Evolutionary conservation across 2,888 invertebrate species (phyloP), one percentile per base, ranked within the genome.

Genomic region (Chironomus riparius): DNA sequence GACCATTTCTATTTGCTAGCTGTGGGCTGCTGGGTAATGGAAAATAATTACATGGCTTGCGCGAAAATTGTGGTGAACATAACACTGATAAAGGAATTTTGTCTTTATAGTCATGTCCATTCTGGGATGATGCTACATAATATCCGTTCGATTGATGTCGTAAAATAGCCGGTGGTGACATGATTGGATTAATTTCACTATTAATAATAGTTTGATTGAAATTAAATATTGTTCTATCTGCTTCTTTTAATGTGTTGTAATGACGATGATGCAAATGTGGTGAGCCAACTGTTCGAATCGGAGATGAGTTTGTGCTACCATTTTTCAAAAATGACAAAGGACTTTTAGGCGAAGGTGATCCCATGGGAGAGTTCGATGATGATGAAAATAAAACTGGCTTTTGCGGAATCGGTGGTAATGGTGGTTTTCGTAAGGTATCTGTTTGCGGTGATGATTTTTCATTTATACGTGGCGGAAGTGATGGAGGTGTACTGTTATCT

Each of bases 371-470:
- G n/a, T 65, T 61, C 4, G 38, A 38, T 38, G 38, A 38, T 38
- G 38, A 38, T 13, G 71, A 22, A 28, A 56, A 73, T 71, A 80
- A 78, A 69, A 79, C 79, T 47, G 83, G 82, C 72, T 83, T 82
- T 77, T 79, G 80, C 74, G 90, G 89, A 65, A 90, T 88, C 21
- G 91, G 91, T 77, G 91, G 91, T 79, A 91, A 82, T 38, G 91
- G 91, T 50, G 91, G 91, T 82, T 91, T 92, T 81, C 90, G 89
- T 79, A 89, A 80, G 73, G 87, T 82, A 56, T 88, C 79, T 68
- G 88, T 88, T 1, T 88, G 86, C 0, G 88, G 85, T 48, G 78
- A 50, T 24, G 71, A 48, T 12, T 68, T 50, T 48, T 65, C 68
- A 13, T 77, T 77, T 15, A 77, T 74, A 13, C 78, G 61, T 76